Percentiles rank a stretch among this genome's conserved stretches.
Conservation (phyloP, 2,888 invertebrate genomes). For the Sisyra terminalis region DNA sequence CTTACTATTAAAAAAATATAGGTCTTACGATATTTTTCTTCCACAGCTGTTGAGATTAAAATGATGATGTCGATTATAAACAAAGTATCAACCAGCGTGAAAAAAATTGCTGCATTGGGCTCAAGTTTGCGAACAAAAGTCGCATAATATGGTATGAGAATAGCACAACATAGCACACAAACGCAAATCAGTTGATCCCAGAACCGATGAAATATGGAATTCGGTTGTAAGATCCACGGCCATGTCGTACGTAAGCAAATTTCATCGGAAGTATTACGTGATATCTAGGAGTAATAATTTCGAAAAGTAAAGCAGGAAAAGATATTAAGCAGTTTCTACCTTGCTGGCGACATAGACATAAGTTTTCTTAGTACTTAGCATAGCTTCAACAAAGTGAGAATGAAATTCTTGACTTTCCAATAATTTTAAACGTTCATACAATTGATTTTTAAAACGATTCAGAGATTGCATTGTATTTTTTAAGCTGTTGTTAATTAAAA, state of each 20-base stretch:
- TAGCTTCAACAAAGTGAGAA: too few species aligned
- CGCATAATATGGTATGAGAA: neutral
- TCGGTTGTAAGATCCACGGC: slow-evolving; percentile 1
- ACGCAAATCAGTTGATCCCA: neutral
- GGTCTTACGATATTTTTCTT: too few species aligned
- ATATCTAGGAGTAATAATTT: neutral
- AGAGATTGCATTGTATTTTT: too few species aligned
- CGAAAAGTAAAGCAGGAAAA: too few species aligned
- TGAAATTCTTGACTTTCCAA: too few species aligned
- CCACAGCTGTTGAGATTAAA: neutral
- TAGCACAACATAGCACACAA: neutral
- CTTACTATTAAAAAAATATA: too few species aligned
- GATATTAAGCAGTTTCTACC: too few species aligned
- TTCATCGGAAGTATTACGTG: neutral
- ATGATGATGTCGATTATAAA: neutral
- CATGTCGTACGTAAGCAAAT: neutral
- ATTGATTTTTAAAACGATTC: too few species aligned
- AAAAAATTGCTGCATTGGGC: neutral
- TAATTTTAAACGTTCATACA: too few species aligned
- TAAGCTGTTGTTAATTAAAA: too few species aligned
- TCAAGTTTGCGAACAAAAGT: neutral
- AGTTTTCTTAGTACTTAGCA: too few species aligned
- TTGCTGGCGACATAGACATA: too few species aligned
- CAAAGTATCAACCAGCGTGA: neutral
- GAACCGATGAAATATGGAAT: neutral